Evolutionary conservation across 2,113 vertebrate species (phyloP), one percentile per base, ranked within the genome.

Genomic region (Pontoporia blainvillei): DNA sequence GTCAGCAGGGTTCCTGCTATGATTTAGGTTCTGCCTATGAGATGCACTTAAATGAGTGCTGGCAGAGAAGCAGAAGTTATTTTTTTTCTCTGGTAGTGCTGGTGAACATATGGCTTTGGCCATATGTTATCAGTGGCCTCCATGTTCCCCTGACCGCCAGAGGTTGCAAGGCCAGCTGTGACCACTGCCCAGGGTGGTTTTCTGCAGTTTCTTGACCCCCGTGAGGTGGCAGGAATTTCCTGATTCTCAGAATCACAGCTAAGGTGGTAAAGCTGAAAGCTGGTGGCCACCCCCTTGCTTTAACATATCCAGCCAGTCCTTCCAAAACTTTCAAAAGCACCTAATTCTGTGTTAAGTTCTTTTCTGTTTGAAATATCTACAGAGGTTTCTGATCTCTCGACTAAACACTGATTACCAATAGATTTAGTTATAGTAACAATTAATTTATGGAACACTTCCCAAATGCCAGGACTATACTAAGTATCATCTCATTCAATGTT

Each of bases 201-300:
- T 92, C 71, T 91, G 39, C 13, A 92, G 25, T 66, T 91, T 94
- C 90, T 96, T 91, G 64, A 82, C 23, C 44, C n/a, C 54, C 44
- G 13, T 12, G 44, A 92, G 18, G 75, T 57, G n/a, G 14, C 20
- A n/a, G 8, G 25, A 72, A 71, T 23, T 90, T 72, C 54, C 41
- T 7, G 23, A 54, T 64, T 73, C 62, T 93, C 76, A 89, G 86
- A 92, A 67, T 88, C 62, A 95, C 46, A 88, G 76, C 12, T 76
- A 8, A 1, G 36, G 6, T 39, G 41, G 29, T 72, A 64, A 79
- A 72, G 2, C 39, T 64, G 36, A 78, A 72, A 91, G 46, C 34
- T 12, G 41, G 11, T n/a, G 18, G 21, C 31, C 69, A 6, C n/a
- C 15, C 8, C 64, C 34, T 69, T 69, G 29, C 62, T 86, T 64